Evolutionary conservation across 1,140 invertebrate species (phyloP), one percentile per base, ranked within the genome.

Genomic region (Rhopalosiphum padi): DNA sequence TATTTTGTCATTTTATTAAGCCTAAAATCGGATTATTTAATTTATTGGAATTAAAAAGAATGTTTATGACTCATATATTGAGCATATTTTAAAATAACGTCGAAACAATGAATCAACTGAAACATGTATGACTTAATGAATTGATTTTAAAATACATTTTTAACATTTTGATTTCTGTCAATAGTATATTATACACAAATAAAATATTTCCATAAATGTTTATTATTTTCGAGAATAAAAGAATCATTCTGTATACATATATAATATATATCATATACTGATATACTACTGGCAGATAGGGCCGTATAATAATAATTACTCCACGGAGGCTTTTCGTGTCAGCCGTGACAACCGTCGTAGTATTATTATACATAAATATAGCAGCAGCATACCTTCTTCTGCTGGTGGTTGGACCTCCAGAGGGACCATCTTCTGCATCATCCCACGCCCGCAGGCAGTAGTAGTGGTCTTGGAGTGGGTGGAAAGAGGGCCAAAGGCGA

Each of bases 281-380:
- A 35, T 51, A 77, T 11, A 41, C 9, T 1, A 85, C 22, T 85
- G 83, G 37, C 41, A 41, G 37, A 23, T 37, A 41, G 6, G 23
- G 85, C 41, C 1, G n/a, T 8, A 35, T 87, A 87, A 87, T 87
- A 87, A 87, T 87, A 48, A 87, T 87, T 87, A 87, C 86, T 48
- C 43, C 43, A 25, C 25, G 0, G 83, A 25, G 23, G 83, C 23
- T 85, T 43, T 85, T 85, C 41, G 43, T 25, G 43, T 51, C 6
- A 15, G 46, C 7, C 30, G 46, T 48, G 46, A 87, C 46, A 46
- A 87, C 25, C 43, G 41, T 87, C 46, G 11, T n/a, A 15, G 46
- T n/a, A 30, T 25, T 86, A 86, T 46, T 87, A 46, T n/a, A 48
- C n/a, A 83, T 23, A 41, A 37, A 87, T 48, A 48, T n/a, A 48